Base-by-base conservation (phyloP, 2,888 invertebrate genomes). In the Lasioglossum marginatum region DNA sequence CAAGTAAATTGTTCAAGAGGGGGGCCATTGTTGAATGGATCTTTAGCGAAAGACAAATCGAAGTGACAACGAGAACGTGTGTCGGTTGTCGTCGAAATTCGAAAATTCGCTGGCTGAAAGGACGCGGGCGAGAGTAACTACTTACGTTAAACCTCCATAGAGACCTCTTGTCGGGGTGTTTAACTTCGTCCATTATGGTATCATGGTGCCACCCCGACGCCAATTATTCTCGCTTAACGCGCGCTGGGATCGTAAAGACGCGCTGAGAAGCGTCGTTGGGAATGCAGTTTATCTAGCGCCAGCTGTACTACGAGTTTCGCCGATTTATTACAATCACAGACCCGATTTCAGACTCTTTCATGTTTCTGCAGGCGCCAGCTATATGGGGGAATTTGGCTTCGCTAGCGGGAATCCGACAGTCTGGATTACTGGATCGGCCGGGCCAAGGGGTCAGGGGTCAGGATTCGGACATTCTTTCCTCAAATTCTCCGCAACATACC, bases 171-270 rank as follows among this genome's bases (percentile, higher is more conserved):
- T 52, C 19, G 72, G 34, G 63, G 48, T 77, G 76, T 86, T 86
- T 86, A 79, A 76, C 72, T 82, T 74, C 70, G 70, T 77, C 74
- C 40, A 76, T 76, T 66, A 52, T 68, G n/a, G 48, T 40, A 79
- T 79, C 85, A 19, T 40, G 27, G 85, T 45, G 37, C 63, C 63
- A 45, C 45, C 79, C 57, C 37, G 79, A 23, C 75, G 72, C 63
- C 79, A 85, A 85, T 85, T 85, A 85, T 76, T 84, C 75, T 85
- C 75, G 45, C 57, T 75, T 66, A 79, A 79, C 37, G 75, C 74
- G 43, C 27, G 63, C 31, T 16, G n/a, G 31, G 45, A 66, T 66
- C 75, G 85, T 68, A 66, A 79, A 57, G 79, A 43, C 63, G 71
- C 19, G 34, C 70, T 16, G 57, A 68, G 68, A 45, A 52, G 27